Conservation (phyloP, 1,140 invertebrate species). For the Cyclina sinensis region DNA sequence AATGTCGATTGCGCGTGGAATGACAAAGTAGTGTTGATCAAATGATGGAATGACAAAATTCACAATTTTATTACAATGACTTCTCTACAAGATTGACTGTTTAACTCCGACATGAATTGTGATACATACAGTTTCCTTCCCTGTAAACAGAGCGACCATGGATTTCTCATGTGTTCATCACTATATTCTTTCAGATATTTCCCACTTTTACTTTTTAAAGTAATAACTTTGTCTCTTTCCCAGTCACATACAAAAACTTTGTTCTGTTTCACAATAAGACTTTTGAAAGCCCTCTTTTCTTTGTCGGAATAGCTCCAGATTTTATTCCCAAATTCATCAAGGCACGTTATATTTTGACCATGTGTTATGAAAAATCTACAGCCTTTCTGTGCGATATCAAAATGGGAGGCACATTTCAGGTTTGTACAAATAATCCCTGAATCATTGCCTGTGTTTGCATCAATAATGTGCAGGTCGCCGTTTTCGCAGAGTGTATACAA, state of each 20-base stretch:
- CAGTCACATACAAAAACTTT: not conserved
- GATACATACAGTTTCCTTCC: not conserved
- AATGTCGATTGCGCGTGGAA: no score
- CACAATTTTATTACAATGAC: not conserved
- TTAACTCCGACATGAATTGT: not conserved
- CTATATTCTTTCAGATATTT: not conserved
- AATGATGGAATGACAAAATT: no score
- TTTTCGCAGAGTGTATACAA: slow-evolving; percentile 13
- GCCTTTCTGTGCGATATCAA: not conserved
- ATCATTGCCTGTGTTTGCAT: not conserved
- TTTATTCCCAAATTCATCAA: not conserved
- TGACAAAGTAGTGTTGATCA: no score
- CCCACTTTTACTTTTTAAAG: not conserved
- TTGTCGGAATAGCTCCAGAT: slow-evolving; percentile 7
- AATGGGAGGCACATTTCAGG: not conserved
- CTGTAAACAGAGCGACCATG: not conserved
- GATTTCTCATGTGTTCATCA: not conserved
- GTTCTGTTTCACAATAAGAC: not conserved
- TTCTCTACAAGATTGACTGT: not conserved
- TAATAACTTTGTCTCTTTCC: not conserved
- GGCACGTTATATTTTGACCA: not conserved
- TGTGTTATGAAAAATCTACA: not conserved
- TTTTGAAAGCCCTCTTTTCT: not conserved
- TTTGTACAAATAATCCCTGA: not conserved
- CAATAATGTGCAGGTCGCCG: not conserved